Percentiles rank a stretch among this genome's conserved stretches.
Conservation (phyloP, 1,140 invertebrate genomes). For the Papilio machaon region DNA sequence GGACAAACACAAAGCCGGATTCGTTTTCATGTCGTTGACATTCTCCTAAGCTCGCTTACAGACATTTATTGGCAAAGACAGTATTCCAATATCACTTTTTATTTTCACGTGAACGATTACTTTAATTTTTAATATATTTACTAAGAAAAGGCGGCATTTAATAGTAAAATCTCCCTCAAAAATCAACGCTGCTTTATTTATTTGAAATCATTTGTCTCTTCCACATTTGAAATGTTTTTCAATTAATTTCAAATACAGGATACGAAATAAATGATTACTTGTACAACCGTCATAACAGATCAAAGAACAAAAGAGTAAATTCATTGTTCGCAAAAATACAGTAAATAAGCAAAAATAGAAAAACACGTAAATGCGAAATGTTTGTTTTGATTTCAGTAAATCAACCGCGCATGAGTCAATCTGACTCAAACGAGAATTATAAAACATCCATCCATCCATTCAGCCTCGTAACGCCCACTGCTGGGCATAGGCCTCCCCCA, state of each 20-base stretch:
- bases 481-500: too few relatives aligned
- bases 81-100: background rate
- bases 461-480: too few relatives aligned
- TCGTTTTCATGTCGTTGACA: slow-evolving; percentile 13
- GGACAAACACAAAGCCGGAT: background rate
- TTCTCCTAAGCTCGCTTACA: background rate
- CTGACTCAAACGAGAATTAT: background rate
- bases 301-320: slow-evolving; percentile 6
- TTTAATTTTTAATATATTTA: background rate
- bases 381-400: background rate
- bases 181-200: background rate
- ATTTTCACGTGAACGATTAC: background rate
- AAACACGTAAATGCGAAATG: background rate
- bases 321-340: background rate
- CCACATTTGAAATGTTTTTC: background rate
- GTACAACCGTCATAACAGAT: background rate
- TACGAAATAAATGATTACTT: slow-evolving; percentile 1
- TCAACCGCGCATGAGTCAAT: background rate
- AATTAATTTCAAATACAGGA: background rate
- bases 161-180: background rate
- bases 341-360: background rate
- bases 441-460: too few relatives aligned
- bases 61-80: slow-evolving; percentile 7
- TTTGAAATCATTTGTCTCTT: background rate
- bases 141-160: background rate